These are phyloP conservation scores for Cotesia glomerata DNA, from an alignment of 1,140 invertebrate genomes.

Conservation along the genomic window DNA sequence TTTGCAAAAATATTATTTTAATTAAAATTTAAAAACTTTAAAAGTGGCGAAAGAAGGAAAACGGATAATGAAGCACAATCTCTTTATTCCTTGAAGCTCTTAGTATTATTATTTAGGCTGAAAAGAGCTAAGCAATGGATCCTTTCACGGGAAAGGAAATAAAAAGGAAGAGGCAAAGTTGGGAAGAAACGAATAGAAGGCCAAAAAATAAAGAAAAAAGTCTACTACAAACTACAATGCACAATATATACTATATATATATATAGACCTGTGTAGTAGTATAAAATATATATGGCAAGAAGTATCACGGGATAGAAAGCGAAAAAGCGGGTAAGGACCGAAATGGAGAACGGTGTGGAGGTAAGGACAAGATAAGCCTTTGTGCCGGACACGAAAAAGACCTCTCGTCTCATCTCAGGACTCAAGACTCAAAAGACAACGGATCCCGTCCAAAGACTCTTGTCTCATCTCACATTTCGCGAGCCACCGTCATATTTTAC, in stretches of 20 bases:
- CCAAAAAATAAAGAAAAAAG: slow-evolving; percentile 19
- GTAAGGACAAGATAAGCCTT: slow-evolving; percentile 57
- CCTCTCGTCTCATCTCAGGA: slow-evolving; percentile 15
- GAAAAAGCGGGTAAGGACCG: slow-evolving; percentile 34
- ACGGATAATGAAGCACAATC: slow-evolving; percentile 3
- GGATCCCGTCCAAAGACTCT: slow-evolving; percentile 34
- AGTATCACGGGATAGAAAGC: not conserved
- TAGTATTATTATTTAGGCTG: slow-evolving; percentile 29
- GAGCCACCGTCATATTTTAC: slow-evolving; percentile 51
- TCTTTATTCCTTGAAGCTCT: slow-evolving; percentile 49
- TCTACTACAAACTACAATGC: too few relatives aligned
- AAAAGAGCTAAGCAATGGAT: slow-evolving; percentile 49
- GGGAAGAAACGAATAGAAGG: not conserved
- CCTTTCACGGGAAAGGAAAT: slow-evolving; percentile 53
- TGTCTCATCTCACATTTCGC: slow-evolving; percentile 55
- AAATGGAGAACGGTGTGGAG: slow-evolving; percentile 44
- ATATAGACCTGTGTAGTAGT: too few relatives aligned
- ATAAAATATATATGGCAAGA: slow-evolving; percentile 10
- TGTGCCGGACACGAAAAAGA: slow-evolving; percentile 40
- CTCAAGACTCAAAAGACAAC: slow-evolving; percentile 36
- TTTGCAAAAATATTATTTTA: too few relatives aligned
- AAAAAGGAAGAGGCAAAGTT: slow-evolving; percentile 16
- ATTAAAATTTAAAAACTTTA: too few relatives aligned
- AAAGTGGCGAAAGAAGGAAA: too few relatives aligned
- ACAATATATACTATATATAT: too few relatives aligned